These are phyloP conservation scores for Pegea sp. DNA, from an alignment of 23 tunicate genomes.

Conservation along the genomic window DNA sequence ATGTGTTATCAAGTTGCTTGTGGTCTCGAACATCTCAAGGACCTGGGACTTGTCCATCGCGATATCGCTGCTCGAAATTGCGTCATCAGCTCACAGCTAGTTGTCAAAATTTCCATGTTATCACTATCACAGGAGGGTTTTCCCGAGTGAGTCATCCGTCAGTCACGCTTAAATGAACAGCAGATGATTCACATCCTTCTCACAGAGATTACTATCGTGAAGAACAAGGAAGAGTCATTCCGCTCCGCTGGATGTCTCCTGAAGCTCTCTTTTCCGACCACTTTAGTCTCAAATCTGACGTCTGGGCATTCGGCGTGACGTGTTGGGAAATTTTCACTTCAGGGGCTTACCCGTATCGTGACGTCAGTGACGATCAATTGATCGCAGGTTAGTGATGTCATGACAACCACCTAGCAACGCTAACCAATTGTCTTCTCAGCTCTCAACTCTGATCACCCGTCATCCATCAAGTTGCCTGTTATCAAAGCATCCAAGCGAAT, in stretches of 20 bases:
- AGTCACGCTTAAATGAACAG: neutral
- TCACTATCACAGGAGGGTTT: constrained; percentile 50
- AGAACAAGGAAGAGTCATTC: constrained; percentile 14
- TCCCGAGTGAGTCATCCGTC: constrained; percentile 26
- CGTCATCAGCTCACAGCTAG: constrained; percentile 78
- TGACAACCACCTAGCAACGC: neutral
- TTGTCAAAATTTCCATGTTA: constrained; percentile 49
- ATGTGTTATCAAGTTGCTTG: constrained; percentile 80
- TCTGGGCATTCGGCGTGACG: constrained; percentile 83
- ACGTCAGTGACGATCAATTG: constrained; percentile 19
- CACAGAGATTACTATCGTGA: constrained; percentile 34
- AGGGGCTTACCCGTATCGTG: constrained; percentile 35
- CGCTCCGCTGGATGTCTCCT: constrained; percentile 90
- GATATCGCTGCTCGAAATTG: constrained; percentile 82
- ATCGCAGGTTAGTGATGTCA: constrained; percentile 18
- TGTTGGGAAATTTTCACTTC: constrained; percentile 92
- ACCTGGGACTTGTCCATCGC: constrained; percentile 27
- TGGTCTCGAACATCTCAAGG: constrained; percentile 55
- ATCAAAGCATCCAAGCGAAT: constrained; percentile 49
- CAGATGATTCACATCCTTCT: neutral
- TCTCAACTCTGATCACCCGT: constrained; percentile 5
- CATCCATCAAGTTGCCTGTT: constrained; percentile 15
- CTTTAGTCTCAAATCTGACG: constrained; percentile 42
- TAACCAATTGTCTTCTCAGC: constrained; percentile 13
- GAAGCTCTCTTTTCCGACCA: constrained; percentile 23